A percentile compares a stretch with the other conserved stretches of the same genome.
Evolutionary conservation across 2,888 invertebrate species (phyloP).

Genomic region (Chrysina gloriosa): DNA sequence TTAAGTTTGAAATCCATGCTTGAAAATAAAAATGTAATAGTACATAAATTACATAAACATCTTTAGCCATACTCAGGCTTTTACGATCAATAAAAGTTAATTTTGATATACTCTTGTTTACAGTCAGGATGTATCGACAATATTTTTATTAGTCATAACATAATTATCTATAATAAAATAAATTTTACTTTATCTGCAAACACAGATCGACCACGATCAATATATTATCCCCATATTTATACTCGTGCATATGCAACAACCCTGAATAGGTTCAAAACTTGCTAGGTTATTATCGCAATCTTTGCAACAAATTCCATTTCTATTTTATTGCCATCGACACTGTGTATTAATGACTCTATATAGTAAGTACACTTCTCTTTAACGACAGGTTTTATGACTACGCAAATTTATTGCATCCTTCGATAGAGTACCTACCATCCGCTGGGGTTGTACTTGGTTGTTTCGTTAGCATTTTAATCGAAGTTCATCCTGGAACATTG

Average conservation of each 20-base stretch:
- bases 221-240: neutral
- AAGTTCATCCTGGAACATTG: no score
- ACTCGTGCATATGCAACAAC: neutral
- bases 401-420: conserved; percentile 31
- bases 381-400: conserved; percentile 30
- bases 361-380: conserved; percentile 13
- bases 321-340: conserved; percentile 24
- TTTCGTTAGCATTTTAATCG: neutral
- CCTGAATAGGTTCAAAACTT: neutral
- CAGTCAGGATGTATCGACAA: conserved; percentile 2
- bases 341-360: conserved; percentile 13
- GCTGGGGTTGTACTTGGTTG: conserved; percentile 4
- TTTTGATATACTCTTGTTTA: conserved; percentile 26
- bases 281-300: conserved; percentile 1
- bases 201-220: neutral
- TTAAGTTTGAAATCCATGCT: conserved; percentile 9
- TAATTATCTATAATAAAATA: conserved; percentile 23
- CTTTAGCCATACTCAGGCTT: conserved; percentile 1
- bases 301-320: conserved; percentile 22
- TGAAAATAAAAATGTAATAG: conserved; percentile 11
- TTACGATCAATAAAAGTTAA: conserved; percentile 31
- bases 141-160: conserved; percentile 24
- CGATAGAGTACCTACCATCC: conserved; percentile 1
- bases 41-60: conserved; percentile 21
- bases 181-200: conserved; percentile 3